Conservation (phyloP, 1,140 invertebrate species). For the Oryzaephilus surinamensis region DNA sequence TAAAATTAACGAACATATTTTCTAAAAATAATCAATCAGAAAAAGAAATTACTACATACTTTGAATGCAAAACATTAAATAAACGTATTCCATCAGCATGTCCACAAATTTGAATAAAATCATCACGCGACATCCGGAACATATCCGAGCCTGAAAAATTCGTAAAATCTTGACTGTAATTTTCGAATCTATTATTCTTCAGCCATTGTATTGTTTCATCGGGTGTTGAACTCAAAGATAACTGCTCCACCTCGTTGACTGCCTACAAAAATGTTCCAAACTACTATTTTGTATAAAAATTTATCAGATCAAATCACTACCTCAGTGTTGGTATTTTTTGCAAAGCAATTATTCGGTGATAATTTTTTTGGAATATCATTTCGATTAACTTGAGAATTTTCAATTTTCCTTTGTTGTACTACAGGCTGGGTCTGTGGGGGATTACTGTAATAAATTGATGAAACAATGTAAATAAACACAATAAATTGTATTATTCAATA, state of each 20-base stretch:
- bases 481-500: too few species aligned
- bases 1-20: conserved; percentile 16
- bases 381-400: background rate
- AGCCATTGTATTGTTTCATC: conserved; percentile 72
- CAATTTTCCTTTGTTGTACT: background rate
- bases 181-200: conserved; percentile 62
- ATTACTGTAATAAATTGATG: too few species aligned
- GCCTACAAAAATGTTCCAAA: conserved; percentile 1
- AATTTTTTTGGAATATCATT: background rate
- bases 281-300: background rate
- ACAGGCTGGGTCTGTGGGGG: too few species aligned
- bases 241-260: conserved; percentile 15
- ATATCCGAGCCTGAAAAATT: conserved; percentile 84
- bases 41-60: conserved; percentile 40
- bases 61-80: conserved; percentile 77
- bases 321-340: too few species aligned
- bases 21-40: background rate
- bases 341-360: too few species aligned
- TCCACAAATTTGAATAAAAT: conserved; percentile 89
- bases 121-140: conserved; percentile 72
- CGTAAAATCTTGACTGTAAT: conserved; percentile 63
- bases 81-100: conserved; percentile 82
- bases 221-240: conserved; percentile 53
- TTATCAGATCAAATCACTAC: background rate
- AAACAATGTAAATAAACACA: too few species aligned